These are phyloP conservation scores for Neogale vison DNA, from an alignment of 2,113 vertebrate genomes.

Conservation along the genomic window DNA sequence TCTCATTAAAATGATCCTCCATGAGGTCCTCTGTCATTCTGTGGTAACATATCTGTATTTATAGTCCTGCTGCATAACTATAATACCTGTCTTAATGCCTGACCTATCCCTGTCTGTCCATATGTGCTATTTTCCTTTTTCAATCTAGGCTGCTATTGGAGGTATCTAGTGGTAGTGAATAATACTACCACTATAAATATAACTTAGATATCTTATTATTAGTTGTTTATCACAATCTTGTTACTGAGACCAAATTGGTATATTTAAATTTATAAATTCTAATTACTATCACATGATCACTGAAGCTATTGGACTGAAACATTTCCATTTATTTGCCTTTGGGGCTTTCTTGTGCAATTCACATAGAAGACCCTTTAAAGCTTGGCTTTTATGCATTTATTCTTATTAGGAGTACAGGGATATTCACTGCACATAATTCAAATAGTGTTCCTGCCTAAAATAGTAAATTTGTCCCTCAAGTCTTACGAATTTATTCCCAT, in stretches of 20 bases:
- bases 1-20: background rate
- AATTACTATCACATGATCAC: background rate
- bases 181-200: background rate
- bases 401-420: background rate
- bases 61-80: background rate
- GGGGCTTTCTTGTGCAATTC: background rate
- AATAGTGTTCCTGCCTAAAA: background rate
- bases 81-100: background rate
- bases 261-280: background rate
- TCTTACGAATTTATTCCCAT: background rate
- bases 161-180: background rate
- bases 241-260: background rate
- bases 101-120: background rate
- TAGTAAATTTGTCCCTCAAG: background rate
- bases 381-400: background rate
- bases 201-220: background rate
- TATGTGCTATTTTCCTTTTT: background rate
- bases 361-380: background rate
- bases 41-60: background rate
- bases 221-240: background rate
- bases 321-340: background rate
- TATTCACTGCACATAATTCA: background rate
- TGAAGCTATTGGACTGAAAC: background rate
- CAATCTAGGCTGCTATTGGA: background rate
- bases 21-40: background rate